phyloP scores from a whole-genome alignment of 2,797 vertebrate species.

The Lagodon rhomboides region DNA sequence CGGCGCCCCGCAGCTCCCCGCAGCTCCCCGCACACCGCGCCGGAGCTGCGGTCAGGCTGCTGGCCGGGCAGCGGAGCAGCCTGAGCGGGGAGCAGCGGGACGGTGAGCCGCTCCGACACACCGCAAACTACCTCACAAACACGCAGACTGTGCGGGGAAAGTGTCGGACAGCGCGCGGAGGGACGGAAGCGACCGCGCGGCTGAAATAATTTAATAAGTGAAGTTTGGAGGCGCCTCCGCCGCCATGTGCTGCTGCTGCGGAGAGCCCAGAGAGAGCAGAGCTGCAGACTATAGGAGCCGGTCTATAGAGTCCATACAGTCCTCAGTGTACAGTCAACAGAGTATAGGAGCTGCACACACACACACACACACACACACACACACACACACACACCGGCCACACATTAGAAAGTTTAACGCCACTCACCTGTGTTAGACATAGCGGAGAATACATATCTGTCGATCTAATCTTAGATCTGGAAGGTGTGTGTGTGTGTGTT shows the following conservation, averaged over 20 bases:
- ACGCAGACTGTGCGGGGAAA: background rate
- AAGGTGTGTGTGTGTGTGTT: constrained; percentile 54
- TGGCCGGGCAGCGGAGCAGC: constrained; percentile 3
- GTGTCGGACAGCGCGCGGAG: fast-evolving
- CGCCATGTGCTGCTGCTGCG: constrained; percentile 89
- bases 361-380: too few relatives aligned
- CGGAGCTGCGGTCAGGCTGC: background rate
- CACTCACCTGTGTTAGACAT: constrained; percentile 91
- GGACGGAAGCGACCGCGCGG: background rate
- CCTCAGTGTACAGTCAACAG: background rate
- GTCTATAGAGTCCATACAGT: constrained; percentile 12
- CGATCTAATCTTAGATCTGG: constrained; percentile 74
- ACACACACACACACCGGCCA: constrained; percentile 19
- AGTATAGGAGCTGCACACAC: background rate
- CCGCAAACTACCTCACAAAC: background rate
- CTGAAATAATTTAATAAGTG: background rate
- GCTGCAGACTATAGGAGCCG: constrained; percentile 24
- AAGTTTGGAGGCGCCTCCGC: constrained; percentile 80
- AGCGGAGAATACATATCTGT: constrained; percentile 92
- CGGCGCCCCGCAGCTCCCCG: too few relatives aligned
- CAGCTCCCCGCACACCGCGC: background rate
- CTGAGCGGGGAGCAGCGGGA: constrained; percentile 30
- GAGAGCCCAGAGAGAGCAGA: constrained; percentile 13
- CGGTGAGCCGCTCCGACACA: background rate
- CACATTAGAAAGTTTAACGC: constrained; percentile 42